phyloP scores from a whole-genome alignment of 2,888 invertebrate genomes.

The Diplolepis rosae region DNA sequence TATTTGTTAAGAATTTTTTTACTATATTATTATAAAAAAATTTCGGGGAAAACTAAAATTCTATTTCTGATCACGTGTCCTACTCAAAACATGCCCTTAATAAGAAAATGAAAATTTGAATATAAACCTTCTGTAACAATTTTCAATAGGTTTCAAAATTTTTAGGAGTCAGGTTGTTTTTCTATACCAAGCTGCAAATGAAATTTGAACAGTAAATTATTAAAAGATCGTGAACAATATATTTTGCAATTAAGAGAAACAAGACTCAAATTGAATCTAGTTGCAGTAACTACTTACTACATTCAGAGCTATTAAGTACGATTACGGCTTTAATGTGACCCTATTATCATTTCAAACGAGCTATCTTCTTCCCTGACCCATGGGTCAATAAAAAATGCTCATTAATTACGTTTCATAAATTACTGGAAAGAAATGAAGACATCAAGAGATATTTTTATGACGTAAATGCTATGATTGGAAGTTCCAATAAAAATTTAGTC shows the following conservation, averaged over 20 bases:
- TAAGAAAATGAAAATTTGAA: too few species aligned
- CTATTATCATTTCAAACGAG: conserved; percentile 11
- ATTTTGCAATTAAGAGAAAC: background rate
- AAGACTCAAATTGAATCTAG: background rate
- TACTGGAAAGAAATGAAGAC: conserved; percentile 11
- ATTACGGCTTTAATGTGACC: conserved; percentile 6
- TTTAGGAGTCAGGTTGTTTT: too few species aligned
- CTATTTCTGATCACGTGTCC: too few species aligned
- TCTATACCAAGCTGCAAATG: too few species aligned
- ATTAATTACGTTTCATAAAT: conserved; percentile 19
- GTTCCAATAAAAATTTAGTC: conserved; percentile 1
- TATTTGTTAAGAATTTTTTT: too few species aligned
- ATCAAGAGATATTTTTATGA: conserved; percentile 17
- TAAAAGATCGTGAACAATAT: background rate
- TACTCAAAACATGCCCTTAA: too few species aligned
- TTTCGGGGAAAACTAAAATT: too few species aligned
- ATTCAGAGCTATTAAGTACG: conserved; percentile 19
- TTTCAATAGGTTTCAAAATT: too few species aligned
- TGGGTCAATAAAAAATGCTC: conserved; percentile 2
- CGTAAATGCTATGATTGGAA: conserved; percentile 7
- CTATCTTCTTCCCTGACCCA: conserved; percentile 16
- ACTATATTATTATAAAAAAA: too few species aligned
- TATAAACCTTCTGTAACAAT: too few species aligned
- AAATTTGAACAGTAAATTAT: too few species aligned
- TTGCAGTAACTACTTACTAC: background rate